Conservation (phyloP, 2,888 invertebrate species). For the Xanthorhoe designata region DNA sequence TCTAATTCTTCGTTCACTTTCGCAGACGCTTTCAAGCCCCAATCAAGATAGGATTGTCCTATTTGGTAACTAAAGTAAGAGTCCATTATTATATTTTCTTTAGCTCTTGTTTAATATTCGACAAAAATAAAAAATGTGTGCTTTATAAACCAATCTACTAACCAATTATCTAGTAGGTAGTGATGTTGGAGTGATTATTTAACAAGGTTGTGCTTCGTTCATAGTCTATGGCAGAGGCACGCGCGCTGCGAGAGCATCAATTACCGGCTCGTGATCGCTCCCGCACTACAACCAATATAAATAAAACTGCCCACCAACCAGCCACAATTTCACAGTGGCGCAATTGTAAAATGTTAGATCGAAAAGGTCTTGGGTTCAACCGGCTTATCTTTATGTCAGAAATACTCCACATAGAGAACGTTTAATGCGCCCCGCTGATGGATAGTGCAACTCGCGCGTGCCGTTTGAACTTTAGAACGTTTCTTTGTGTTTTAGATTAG, state of each 20-base stretch:
- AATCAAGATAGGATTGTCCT: too few species aligned
- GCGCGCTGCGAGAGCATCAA: conserved; percentile 78
- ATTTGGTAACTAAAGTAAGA: too few species aligned
- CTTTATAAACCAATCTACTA: too few species aligned
- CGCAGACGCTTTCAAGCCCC: too few species aligned
- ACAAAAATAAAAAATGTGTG: too few species aligned
- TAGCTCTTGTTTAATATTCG: too few species aligned
- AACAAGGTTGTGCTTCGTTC: conserved; percentile 5
- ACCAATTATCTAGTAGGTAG: not conserved
- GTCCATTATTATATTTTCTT: too few species aligned
- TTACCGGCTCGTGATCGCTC: conserved; percentile 83
- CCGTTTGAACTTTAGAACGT: conserved; percentile 60
- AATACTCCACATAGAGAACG: conserved; percentile 64
- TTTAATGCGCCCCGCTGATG: conserved; percentile 54
- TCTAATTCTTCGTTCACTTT: too few species aligned
- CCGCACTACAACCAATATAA: conserved; percentile 81
- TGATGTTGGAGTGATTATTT: conserved; percentile 16
- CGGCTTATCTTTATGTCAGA: conserved; percentile 75
- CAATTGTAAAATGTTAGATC: conserved; percentile 81
- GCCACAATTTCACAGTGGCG: conserved; percentile 76
- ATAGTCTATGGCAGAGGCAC: conserved; percentile 53
- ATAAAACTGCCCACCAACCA: conserved; percentile 75
- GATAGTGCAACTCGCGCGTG: conserved; percentile 59
- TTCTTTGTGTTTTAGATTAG: conserved; percentile 41
- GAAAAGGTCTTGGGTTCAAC: conserved; percentile 79